Base-by-base conservation (phyloP, 2,113 vertebrate genomes). In the Theristicus caerulescens region DNA sequence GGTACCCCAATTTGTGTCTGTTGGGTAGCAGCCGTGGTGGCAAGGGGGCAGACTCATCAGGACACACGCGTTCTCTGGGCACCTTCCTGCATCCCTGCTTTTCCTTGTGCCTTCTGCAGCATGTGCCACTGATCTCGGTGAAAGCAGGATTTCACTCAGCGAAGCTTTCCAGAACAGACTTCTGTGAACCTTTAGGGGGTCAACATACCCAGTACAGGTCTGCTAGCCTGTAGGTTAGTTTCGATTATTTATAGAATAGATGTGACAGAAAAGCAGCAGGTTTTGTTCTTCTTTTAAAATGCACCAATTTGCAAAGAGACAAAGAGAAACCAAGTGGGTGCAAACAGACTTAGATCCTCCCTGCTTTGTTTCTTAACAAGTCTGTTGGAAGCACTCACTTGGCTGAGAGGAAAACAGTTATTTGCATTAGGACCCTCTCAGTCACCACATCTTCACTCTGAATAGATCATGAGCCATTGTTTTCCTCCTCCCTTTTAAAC, bases 351-450 rank as follows among this genome's bases (percentile, higher is more conserved):
- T 65, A 52, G 81, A 57, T 77, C n/a, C 42, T 86, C 71, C 90
- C 52, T 71, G 86, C 67, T 85, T 94, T 78, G 79, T 90, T 90
- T 65, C 26, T 44, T 65, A 66, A 73, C 11, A 69, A 62, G 54
- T 36, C 67, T 18, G 11, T 62, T 82, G 74, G 82, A 93, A 93
- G 46, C 17, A 1, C 32, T 82, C 24, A 6, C 27, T 78, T 34
- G 74, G 25, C 49, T 11, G 84, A 57, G 70, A 67, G 47, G 82
- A 77, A 90, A 83, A 58, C 5, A 13, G 11, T 52, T 51, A 4
- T 52, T 85, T 82, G 36, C 31, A 10, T 46, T 47, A 55, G 62
- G 62, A 58, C 32, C 32, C 58, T 85, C 22, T 59, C 9, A 61
- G 70, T 76, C 78, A 16, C 17, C 0, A 0, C 22, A 71, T 26